Base-by-base conservation (phyloP, 2,113 vertebrate species). In the Aplodontia rufa region DNA sequence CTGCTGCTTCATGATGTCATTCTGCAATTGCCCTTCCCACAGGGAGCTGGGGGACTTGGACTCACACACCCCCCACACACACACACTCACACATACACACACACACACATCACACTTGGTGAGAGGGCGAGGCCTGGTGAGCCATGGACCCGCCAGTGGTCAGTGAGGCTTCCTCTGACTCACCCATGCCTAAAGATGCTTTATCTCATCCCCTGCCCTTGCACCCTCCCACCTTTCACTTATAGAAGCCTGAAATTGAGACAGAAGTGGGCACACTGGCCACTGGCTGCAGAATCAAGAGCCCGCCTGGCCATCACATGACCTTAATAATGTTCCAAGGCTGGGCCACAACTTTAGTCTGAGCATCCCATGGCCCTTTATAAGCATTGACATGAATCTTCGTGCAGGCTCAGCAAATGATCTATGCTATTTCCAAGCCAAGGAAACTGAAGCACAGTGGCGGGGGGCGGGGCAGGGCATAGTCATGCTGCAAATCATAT, bases 131-230 rank as follows among this genome's bases (percentile, higher is more conserved):
- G 58, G 68, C 20, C 68, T 24, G 35, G 74, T 96, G 97, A 98
- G 89, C 96, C 94, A 97, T 49, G n/a, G 49, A 49, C 90, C 93
- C 87, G 69, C 76, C 95, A 95, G 92, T 26, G 90, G 53, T 95
- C 84, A 82, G 83, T 19, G 95, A 97, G 93, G 89, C 92, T 96
- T 94, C 88, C 95, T 97, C 90, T 96, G 98, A 98, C 96, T 98
- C 97, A 98, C 58, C 66, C 30, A 2, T 76, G 93, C 95, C 72
- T 40, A 90, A 94, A 94, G 60, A 53, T 74, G 47, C 72, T 92
- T 97, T 97, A 96, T 98, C 97, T 97, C 84, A 93, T 10, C 90
- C 78, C 49, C n/a, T 51, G 51, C 37, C 78, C 49, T 45, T 87
- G 68, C 94, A 87, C 91, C 96, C 75, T 0, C 6, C 90, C n/a